Conservation (phyloP, 2,888 invertebrate species). For the Drosophila picticornis region DNA sequence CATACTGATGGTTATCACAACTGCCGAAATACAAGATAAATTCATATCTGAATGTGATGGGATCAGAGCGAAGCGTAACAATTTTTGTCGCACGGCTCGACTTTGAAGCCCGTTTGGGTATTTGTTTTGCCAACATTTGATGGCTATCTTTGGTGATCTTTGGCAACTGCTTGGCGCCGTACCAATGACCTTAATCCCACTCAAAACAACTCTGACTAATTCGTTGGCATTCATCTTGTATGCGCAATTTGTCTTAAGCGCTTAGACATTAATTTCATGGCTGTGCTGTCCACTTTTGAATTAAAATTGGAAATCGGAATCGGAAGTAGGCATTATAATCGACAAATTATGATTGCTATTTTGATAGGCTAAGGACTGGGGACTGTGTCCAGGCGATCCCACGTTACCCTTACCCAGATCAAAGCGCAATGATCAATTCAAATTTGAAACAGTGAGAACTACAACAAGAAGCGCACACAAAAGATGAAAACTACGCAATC, state of each 20-base stretch:
- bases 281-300: constrained; percentile 22
- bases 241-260: constrained; percentile 31
- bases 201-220: constrained; percentile 42
- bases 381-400: constrained; percentile 48
- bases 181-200: constrained; percentile 13
- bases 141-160: constrained; percentile 65
- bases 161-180: constrained; percentile 60
- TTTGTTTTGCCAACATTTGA: constrained; percentile 77
- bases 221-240: constrained; percentile 50
- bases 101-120: constrained; percentile 60
- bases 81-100: constrained; percentile 75
- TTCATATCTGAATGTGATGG: constrained; percentile 53
- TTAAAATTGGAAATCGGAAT: constrained; percentile 35
- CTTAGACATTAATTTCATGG: constrained; percentile 68
- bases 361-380: constrained; percentile 52
- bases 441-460: constrained; percentile 76
- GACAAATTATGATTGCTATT: constrained; percentile 82
- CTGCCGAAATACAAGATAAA: constrained; percentile 21
- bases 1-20: constrained; percentile 68
- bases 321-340: constrained; percentile 80
- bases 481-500: constrained; percentile 81
- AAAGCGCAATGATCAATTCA: constrained; percentile 75
- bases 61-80: constrained; percentile 59
- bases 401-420: constrained; percentile 72
- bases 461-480: constrained; percentile 63